Percentiles rank a stretch among this genome's conserved stretches.
Evolutionary conservation across 2,888 invertebrate species (phyloP).

Genomic region (Eupithecia vulgata): DNA sequence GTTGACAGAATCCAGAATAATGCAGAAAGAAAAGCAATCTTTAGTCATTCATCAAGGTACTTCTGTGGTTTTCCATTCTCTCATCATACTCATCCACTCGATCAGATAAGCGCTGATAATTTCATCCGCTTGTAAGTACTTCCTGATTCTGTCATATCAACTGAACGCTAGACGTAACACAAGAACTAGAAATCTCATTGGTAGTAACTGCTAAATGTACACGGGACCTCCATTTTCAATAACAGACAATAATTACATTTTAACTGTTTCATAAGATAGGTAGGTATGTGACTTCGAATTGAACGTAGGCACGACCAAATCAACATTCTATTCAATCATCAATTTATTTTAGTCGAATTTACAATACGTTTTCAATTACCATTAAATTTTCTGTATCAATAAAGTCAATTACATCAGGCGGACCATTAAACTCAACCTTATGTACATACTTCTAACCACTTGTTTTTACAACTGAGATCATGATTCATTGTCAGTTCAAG

Average conservation of each 20-base stretch:
- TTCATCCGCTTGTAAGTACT: constrained; percentile 1
- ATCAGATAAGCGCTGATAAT: constrained; percentile 13
- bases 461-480: constrained; percentile 49
- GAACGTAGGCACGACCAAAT: constrained; percentile 27
- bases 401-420: constrained; percentile 24
- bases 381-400: constrained; percentile 28
- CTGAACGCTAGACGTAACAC: neutral
- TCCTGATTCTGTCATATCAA: neutral
- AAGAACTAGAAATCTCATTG: neutral
- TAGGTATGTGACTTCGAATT: constrained; percentile 13
- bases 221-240: neutral
- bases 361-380: constrained; percentile 33
- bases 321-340: constrained; percentile 23
- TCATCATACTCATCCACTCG: neutral
- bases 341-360: constrained; percentile 18
- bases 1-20: neutral
- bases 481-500: constrained; percentile 73
- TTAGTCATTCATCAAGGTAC: neutral
- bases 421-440: constrained; percentile 28
- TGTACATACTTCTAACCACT: constrained; percentile 40
- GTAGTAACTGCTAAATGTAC: neutral
- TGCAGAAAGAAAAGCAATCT: neutral
- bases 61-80: constrained; percentile 3
- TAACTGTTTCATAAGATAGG: neutral
- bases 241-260: neutral